A percentile compares a stretch with the other conserved stretches of the same genome.
Conservation (phyloP, 2,113 vertebrate species). For the Salvator merianae region DNA sequence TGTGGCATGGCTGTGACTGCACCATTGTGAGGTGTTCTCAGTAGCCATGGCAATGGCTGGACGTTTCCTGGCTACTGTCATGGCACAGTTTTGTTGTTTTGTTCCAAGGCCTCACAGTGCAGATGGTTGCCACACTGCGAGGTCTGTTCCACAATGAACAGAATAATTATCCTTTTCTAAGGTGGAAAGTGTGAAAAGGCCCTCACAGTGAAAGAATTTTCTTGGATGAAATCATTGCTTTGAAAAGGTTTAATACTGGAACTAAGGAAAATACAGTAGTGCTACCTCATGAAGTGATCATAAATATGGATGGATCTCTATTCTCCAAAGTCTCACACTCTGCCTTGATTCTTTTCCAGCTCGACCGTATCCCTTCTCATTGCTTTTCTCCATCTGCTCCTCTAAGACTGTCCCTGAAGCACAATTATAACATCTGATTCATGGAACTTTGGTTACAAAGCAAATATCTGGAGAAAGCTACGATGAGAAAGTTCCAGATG, state of each 20-base stretch:
- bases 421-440: background rate
- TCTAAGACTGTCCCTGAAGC: background rate
- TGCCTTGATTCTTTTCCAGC: background rate
- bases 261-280: background rate
- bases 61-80: no score
- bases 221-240: background rate
- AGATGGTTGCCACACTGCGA: no score
- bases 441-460: background rate
- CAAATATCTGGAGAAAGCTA: background rate
- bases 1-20: no score
- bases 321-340: background rate
- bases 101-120: no score
- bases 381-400: background rate
- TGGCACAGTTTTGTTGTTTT: no score
- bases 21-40: no score
- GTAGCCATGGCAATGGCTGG: no score
- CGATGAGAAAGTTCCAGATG: background rate
- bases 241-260: background rate
- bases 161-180: no score
- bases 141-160: no score
- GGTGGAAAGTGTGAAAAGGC: no score
- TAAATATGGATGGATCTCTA: background rate
- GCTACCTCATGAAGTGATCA: background rate
- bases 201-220: background rate
- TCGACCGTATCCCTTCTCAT: background rate